Conservation (phyloP, 2,113 vertebrate species). For the Tenrec ecaudatus region DNA sequence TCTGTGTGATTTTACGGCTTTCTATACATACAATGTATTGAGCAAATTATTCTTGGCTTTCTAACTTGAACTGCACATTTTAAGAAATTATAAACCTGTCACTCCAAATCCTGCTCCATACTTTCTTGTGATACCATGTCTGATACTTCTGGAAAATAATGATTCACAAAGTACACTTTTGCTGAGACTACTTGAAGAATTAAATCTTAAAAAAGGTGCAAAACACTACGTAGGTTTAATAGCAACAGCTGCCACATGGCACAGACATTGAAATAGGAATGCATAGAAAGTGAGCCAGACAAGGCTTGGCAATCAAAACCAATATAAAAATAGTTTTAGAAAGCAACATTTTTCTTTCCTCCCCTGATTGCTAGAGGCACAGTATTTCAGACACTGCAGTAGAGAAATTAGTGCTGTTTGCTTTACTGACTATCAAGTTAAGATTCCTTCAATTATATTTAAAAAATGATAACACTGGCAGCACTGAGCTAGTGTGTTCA, state of each 20-base stretch:
- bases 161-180: background rate
- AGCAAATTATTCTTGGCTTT: background rate
- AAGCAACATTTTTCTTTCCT: background rate
- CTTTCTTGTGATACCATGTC: background rate
- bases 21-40: background rate
- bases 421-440: slow-evolving; percentile 7
- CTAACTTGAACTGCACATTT: slow-evolving; percentile 3
- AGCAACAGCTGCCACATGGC: background rate
- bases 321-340: slow-evolving; percentile 41
- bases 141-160: background rate
- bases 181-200: background rate
- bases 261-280: slow-evolving; percentile 4
- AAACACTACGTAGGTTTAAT: background rate
- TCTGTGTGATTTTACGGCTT: background rate
- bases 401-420: slow-evolving; percentile 1
- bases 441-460: slow-evolving; percentile 34
- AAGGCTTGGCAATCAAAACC: background rate
- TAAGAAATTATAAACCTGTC: background rate
- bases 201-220: slow-evolving; percentile 24
- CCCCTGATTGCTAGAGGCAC: background rate
- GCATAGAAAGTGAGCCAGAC: slow-evolving; percentile 27
- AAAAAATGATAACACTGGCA: slow-evolving; percentile 38
- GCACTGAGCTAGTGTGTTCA: background rate
- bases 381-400: background rate
- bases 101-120: background rate